Evolutionary conservation across 2,113 vertebrate genomes (phyloP).

Genomic region (Oncorhynchus mykiss): DNA sequence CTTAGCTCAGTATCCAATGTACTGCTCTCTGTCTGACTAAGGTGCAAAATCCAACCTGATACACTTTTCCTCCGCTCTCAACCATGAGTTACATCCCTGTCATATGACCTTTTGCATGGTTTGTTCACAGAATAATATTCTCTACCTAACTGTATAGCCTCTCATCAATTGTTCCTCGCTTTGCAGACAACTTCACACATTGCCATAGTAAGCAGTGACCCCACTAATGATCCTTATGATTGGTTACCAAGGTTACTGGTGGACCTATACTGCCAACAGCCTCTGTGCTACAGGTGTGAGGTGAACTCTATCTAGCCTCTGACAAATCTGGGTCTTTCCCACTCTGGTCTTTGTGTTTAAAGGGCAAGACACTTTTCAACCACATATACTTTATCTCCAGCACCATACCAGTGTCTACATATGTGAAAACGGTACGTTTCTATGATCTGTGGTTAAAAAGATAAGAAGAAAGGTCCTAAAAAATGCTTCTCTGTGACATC

Average conservation of each 20-base stretch:
- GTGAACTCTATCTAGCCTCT: not conserved
- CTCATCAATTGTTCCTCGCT: not conserved
- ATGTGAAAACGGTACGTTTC: no score
- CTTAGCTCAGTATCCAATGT: not conserved
- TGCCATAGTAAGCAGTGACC: slow-evolving; percentile 1
- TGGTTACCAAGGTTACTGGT: not conserved
- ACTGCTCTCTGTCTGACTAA: not conserved
- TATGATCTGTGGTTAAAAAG: no score
- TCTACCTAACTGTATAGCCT: not conserved
- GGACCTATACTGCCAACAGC: not conserved
- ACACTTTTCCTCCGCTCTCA: not conserved
- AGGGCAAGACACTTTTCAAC: no score
- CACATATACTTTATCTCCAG: no score
- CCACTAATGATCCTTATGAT: slow-evolving; percentile 1
- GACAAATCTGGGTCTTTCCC: not conserved
- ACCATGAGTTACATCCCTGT: not conserved
- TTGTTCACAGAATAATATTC: not conserved
- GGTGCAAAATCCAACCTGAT: not conserved
- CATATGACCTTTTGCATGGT: not conserved
- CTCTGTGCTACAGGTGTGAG: not conserved
- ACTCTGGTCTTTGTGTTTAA: no score
- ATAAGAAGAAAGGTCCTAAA: no score
- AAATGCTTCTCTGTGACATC: no score
- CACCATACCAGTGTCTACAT: no score
- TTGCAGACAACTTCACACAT: not conserved